Conservation (phyloP, 2,888 invertebrate genomes). For the Agonopterix subpropinquella region DNA sequence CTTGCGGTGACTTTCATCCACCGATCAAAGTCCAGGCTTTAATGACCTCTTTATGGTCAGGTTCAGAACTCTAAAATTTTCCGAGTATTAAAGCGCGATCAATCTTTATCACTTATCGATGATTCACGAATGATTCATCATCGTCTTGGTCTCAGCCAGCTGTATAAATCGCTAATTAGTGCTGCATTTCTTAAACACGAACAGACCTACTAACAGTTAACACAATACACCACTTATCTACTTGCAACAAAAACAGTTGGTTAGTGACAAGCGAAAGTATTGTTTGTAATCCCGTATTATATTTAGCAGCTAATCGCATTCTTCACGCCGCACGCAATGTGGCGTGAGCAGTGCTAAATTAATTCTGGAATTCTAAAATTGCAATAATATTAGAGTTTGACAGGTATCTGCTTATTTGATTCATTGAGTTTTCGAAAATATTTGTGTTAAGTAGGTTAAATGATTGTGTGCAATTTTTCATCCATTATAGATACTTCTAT, state of each 20-base stretch:
- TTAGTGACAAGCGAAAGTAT: slow-evolving; percentile 48
- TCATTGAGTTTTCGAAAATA: not conserved
- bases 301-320: slow-evolving; percentile 38
- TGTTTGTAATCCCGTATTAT: slow-evolving; percentile 29
- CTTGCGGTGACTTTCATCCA: too few species aligned
- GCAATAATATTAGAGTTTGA: not conserved
- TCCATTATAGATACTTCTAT: too few species aligned
- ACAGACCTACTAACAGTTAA: slow-evolving; percentile 20
- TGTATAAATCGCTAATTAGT: slow-evolving; percentile 14
- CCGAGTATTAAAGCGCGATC: slow-evolving; percentile 2
- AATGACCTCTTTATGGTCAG: too few species aligned
- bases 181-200: slow-evolving; percentile 22
- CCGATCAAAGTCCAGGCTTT: too few species aligned
- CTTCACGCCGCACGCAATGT: slow-evolving; percentile 46
- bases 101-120: slow-evolving; percentile 29
- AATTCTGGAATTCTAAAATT: slow-evolving; percentile 28
- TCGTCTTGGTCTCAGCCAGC: slow-evolving; percentile 13
- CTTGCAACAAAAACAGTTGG: slow-evolving; percentile 24
- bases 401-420: not conserved
- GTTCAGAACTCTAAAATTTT: not conserved
- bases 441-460: too few species aligned
- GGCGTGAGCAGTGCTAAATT: slow-evolving; percentile 33
- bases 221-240: slow-evolving; percentile 27
- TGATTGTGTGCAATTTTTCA: too few species aligned
- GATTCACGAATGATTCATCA: slow-evolving; percentile 33